Conservation (phyloP, 2,888 invertebrate genomes). For the Scaptomyza tumidula region DNA sequence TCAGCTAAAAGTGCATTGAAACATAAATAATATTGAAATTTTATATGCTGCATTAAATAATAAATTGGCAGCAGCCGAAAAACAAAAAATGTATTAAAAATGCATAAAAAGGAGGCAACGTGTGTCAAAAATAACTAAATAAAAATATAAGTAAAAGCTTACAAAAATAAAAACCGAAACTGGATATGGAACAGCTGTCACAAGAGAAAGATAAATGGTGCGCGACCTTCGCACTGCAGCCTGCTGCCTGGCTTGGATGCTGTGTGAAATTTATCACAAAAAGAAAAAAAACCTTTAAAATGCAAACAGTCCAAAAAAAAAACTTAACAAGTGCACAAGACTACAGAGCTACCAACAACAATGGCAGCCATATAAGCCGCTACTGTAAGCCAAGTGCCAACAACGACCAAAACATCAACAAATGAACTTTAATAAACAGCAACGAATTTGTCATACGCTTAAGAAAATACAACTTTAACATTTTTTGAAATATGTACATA, state of each 20-base stretch:
- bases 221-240: conserved; percentile 74
- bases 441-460: conserved; percentile 36
- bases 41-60: conserved; percentile 65
- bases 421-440: background rate
- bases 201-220: conserved; percentile 70
- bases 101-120: conserved; percentile 55
- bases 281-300: background rate
- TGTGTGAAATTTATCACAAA: conserved; percentile 61
- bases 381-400: conserved; percentile 43
- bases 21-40: conserved; percentile 68
- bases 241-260: conserved; percentile 39
- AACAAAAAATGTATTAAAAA: conserved; percentile 73
- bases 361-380: conserved; percentile 37
- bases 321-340: conserved; percentile 50
- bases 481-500: background rate
- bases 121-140: conserved; percentile 12
- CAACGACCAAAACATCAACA: background rate
- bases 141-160: conserved; percentile 23
- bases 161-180: conserved; percentile 23
- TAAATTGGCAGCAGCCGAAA: conserved; percentile 14
- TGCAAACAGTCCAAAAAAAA: conserved; percentile 25
- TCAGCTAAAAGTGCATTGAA: conserved; percentile 49
- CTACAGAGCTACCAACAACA: conserved; percentile 19
- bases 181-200: conserved; percentile 62
- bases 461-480: conserved; percentile 6